These are phyloP conservation scores for Phaethon lepturus DNA, from an alignment of 2,113 vertebrate species.

Conservation along the genomic window DNA sequence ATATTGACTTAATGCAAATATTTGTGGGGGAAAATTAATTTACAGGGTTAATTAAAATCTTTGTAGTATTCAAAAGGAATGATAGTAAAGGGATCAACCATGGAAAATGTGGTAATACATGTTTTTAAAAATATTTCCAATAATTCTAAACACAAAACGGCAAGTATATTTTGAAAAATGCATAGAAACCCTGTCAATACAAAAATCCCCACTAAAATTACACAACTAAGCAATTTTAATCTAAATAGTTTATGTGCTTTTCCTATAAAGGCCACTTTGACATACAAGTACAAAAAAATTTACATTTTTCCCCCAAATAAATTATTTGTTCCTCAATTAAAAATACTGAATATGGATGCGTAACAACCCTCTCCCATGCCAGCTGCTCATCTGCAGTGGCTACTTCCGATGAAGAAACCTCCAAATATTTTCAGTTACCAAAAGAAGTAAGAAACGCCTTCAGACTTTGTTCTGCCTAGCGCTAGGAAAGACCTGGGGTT, in stretches of 20 bases:
- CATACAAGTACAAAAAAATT: slow-evolving; percentile 61
- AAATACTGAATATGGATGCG: slow-evolving; percentile 66
- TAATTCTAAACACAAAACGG: slow-evolving; percentile 54
- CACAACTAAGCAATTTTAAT: slow-evolving; percentile 50
- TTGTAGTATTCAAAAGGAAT: slow-evolving; percentile 23
- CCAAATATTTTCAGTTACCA: neutral
- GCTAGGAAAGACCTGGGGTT: neutral
- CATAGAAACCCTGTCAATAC: slow-evolving; percentile 62
- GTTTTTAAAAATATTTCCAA: slow-evolving; percentile 48
- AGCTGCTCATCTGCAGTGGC: neutral
- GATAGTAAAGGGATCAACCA: neutral
- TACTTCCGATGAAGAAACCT: neutral
- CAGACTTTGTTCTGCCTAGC: neutral
- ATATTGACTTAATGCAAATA: slow-evolving; percentile 5
- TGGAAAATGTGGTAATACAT: slow-evolving; percentile 1
- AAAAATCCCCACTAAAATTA: slow-evolving; percentile 65
- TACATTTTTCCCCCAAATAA: slow-evolving; percentile 59
- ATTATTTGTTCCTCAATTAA: slow-evolving; percentile 60
- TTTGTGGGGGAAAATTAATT: slow-evolving; percentile 26
- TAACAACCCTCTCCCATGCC: neutral
- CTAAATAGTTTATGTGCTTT: slow-evolving; percentile 63
- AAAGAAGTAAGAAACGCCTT: neutral
- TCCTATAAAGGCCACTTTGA: slow-evolving; percentile 66
- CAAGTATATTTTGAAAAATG: slow-evolving; percentile 62
- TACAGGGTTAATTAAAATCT: slow-evolving; percentile 52